Evolutionary conservation across 2,113 vertebrate species (phyloP).

Genomic region (Cephalopholis sonnerati): DNA sequence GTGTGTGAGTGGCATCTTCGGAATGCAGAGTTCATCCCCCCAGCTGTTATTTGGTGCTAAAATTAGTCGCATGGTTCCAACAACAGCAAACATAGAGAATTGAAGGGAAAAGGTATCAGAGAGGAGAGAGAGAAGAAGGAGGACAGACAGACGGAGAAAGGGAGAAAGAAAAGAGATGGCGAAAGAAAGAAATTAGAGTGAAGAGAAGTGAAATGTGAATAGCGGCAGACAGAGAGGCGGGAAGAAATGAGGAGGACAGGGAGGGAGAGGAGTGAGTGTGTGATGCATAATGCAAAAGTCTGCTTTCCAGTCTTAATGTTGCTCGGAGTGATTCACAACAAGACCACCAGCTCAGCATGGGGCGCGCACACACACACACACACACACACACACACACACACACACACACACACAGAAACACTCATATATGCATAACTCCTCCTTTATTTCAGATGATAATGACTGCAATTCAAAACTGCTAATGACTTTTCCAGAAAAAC

Average conservation of each 20-base stretch:
- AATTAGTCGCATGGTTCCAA: conserved; percentile 46
- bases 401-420: not conserved
- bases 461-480: conserved; percentile 16
- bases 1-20: conserved; percentile 2
- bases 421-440: conserved; percentile 6
- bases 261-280: not conserved
- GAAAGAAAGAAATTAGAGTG: not conserved
- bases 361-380: conserved; percentile 1
- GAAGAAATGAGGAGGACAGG: not conserved
- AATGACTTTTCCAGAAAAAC: not conserved
- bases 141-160: not conserved
- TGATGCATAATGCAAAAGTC: conserved; percentile 68
- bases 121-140: not conserved
- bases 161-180: not conserved
- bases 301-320: conserved; percentile 54
- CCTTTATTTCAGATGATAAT: conserved; percentile 9
- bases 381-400: too few relatives aligned
- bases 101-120: not conserved
- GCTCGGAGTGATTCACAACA: conserved; percentile 43
- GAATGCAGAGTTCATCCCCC: conserved; percentile 36
- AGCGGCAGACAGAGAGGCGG: not conserved
- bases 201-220: not conserved
- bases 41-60: conserved; percentile 54
- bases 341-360: conserved; percentile 54
- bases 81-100: conserved; percentile 48